These are phyloP conservation scores for Trypoxylus dichotomus DNA, from an alignment of 1,140 invertebrate genomes.

Conservation along the genomic window DNA sequence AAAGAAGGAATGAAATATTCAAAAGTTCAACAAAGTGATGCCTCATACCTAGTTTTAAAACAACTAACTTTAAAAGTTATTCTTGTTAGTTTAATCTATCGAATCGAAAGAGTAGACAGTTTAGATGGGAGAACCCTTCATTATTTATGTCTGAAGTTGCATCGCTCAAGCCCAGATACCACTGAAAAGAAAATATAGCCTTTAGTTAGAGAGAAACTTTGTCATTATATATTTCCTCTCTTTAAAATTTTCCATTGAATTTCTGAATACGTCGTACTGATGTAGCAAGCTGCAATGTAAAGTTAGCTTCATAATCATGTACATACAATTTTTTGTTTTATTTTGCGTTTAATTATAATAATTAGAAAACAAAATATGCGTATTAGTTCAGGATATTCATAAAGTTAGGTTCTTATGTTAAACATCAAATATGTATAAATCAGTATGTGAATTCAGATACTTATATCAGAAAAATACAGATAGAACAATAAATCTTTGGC, in stretches of 20 bases:
- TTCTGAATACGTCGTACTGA: background rate
- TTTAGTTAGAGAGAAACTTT: background rate
- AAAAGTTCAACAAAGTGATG: constrained; percentile 29
- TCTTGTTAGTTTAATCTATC: constrained; percentile 30
- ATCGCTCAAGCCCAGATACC: constrained; percentile 1
- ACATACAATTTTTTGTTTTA: background rate
- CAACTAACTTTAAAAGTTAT: constrained; percentile 30
- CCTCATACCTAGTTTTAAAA: constrained; percentile 23
- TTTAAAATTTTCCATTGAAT: background rate
- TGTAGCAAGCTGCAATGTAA: background rate
- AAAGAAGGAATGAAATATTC: constrained; percentile 26
- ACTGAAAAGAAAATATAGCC: constrained; percentile 3
- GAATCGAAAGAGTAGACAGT: constrained; percentile 25
- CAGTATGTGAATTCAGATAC: no score
- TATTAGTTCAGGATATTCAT: no score
- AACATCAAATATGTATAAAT: no score
- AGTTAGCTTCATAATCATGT: background rate
- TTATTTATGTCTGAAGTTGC: constrained; percentile 25
- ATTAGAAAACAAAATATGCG: no score
- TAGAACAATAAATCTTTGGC: no score
- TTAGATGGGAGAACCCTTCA: constrained; percentile 18
- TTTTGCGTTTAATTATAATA: no score
- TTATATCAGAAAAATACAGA: no score
- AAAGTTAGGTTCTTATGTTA: no score
- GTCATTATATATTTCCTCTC: background rate